Percentiles rank a stretch among this genome's conserved stretches.
phyloP scores from a whole-genome alignment of 2,888 invertebrate species.

The Agrotis clavis region DNA sequence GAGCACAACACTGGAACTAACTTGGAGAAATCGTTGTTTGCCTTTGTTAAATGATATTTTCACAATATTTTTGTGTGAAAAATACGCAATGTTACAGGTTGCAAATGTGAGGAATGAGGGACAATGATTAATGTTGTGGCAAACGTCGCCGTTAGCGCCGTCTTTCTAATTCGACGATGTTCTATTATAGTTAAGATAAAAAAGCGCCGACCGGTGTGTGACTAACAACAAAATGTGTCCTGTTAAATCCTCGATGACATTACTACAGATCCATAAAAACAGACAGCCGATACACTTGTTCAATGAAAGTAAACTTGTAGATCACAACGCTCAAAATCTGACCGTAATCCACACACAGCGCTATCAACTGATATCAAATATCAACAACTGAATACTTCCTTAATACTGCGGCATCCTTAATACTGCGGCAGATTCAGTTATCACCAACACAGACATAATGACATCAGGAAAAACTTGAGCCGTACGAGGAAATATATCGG shows the following conservation, averaged over 20 bases:
- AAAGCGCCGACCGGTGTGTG: background rate
- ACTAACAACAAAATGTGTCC: background rate
- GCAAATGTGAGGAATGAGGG: conserved; percentile 2
- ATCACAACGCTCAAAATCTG: background rate
- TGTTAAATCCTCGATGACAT: background rate
- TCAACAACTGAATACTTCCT: conserved; percentile 69
- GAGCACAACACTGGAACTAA: conserved; percentile 62
- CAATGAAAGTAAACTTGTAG: background rate
- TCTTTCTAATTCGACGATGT: background rate
- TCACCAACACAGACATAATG: conserved; percentile 86
- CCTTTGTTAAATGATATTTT: conserved; percentile 45
- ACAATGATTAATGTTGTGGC: conserved; percentile 8
- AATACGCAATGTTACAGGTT: conserved; percentile 8
- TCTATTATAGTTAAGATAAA: background rate
- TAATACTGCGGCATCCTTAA: conserved; percentile 72
- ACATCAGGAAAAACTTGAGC: conserved; percentile 84
- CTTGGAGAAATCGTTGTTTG: conserved; percentile 62
- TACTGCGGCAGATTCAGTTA: conserved; percentile 80
- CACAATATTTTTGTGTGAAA: conserved; percentile 31
- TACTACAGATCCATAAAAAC: background rate
- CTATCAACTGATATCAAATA: conserved; percentile 57
- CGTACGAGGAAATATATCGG: conserved; percentile 78
- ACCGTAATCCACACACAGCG: conserved; percentile 29
- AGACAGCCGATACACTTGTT: background rate
- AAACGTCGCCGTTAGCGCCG: background rate